Evolutionary conservation across 2,797 vertebrate species (phyloP).

Genomic region (Spinibarbus caldwelli): DNA sequence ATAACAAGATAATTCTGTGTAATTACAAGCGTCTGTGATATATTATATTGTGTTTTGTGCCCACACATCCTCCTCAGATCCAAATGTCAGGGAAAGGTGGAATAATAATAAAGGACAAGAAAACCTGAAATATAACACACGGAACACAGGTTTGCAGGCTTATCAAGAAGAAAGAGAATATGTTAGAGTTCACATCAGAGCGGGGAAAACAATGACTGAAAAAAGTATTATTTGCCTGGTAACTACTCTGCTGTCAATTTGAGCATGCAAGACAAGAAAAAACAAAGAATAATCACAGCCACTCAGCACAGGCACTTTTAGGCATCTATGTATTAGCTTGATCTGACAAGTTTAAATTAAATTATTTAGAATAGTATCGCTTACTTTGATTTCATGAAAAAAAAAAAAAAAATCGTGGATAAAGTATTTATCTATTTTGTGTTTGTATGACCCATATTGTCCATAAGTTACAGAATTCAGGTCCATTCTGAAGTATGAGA

Average conservation of each 20-base stretch:
- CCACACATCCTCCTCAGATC: slow-evolving; percentile 24
- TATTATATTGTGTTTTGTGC: slow-evolving; percentile 12
- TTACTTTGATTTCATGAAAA: neutral
- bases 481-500: too few relatives aligned
- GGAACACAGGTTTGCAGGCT: neutral
- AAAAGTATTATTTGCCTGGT: slow-evolving; percentile 2
- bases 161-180: slow-evolving; percentile 22
- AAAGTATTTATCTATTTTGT: neutral
- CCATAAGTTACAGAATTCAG: neutral
- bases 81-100: slow-evolving; percentile 32
- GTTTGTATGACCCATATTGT: neutral
- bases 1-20: slow-evolving; percentile 11
- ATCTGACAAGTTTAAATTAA: neutral
- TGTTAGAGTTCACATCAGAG: neutral
- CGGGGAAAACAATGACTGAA: neutral
- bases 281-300: neutral
- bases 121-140: slow-evolving; percentile 9
- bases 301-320: too few relatives aligned
- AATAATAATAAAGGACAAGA: slow-evolving; percentile 31
- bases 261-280: neutral
- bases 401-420: neutral
- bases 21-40: slow-evolving; percentile 27
- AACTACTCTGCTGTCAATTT: neutral
- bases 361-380: neutral
- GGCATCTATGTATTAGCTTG: neutral